Evolutionary conservation across 2,113 vertebrate species (phyloP).

Genomic region (Regulus satrapa): DNA sequence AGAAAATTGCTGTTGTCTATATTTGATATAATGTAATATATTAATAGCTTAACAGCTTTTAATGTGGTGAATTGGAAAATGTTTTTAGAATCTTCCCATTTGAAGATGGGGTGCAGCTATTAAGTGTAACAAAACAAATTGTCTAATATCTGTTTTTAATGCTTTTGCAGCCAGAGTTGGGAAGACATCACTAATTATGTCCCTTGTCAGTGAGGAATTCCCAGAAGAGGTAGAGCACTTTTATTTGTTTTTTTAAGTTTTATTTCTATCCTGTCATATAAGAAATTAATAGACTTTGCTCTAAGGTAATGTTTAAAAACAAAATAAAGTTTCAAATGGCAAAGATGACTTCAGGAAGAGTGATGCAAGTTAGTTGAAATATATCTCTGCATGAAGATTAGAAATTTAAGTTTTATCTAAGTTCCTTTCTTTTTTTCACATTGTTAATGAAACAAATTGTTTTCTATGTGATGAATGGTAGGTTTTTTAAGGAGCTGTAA

Average conservation of each 20-base stretch:
- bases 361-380: not conserved
- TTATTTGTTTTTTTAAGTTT: not conserved
- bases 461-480: not conserved
- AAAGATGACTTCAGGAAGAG: not conserved
- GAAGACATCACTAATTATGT: slow-evolving; percentile 98
- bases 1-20: not conserved
- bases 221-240: slow-evolving; percentile 88
- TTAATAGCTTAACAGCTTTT: not conserved
- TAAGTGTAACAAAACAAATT: not conserved
- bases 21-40: no score
- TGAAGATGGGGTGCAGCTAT: not conserved
- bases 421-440: not conserved
- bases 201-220: slow-evolving; percentile 98
- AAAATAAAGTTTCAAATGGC: not conserved
- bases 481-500: not conserved
- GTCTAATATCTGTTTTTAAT: slow-evolving; percentile 57
- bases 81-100: not conserved
- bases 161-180: slow-evolving; percentile 91
- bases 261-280: not conserved
- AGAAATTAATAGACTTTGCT: not conserved
- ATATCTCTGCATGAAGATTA: not conserved
- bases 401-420: not conserved
- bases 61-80: not conserved
- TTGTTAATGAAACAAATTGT: not conserved
- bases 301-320: not conserved